phyloP scores from a whole-genome alignment of 2,113 vertebrate genomes.

The Myiozetetes cayanensis region DNA sequence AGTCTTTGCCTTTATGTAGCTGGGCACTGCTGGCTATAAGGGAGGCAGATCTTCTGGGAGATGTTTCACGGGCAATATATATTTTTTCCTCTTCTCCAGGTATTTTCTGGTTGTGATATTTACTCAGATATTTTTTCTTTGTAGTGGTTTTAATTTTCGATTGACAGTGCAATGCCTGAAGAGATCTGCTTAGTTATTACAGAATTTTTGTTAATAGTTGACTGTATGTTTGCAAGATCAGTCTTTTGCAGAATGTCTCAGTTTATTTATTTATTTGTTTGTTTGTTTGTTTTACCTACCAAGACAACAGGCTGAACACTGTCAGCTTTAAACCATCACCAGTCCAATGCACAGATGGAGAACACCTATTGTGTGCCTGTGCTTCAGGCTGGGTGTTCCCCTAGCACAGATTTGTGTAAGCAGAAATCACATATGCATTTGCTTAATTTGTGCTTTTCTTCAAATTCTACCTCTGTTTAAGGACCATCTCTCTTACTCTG shows the following conservation, averaged over 20 bases:
- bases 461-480: background rate
- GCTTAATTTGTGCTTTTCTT: background rate
- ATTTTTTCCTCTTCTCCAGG: background rate
- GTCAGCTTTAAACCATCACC: background rate
- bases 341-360: background rate
- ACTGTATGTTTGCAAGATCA: background rate
- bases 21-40: background rate
- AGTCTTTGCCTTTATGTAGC: background rate
- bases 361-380: background rate
- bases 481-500: background rate
- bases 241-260: rapidly evolving
- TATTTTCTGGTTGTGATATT: background rate
- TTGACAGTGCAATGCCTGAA: background rate
- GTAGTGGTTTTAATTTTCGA: background rate
- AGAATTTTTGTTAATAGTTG: background rate
- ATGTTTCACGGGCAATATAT: background rate
- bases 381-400: background rate
- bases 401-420: background rate
- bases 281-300: background rate
- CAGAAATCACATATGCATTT: background rate
- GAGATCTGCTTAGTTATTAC: background rate
- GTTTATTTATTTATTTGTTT: background rate
- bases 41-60: background rate
- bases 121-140: background rate
- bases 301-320: background rate